A percentile compares a stretch with the other conserved stretches of the same genome.
These are phyloP conservation scores for Andrena fulva DNA, from an alignment of 2,888 invertebrate genomes.

Conservation along the genomic window DNA sequence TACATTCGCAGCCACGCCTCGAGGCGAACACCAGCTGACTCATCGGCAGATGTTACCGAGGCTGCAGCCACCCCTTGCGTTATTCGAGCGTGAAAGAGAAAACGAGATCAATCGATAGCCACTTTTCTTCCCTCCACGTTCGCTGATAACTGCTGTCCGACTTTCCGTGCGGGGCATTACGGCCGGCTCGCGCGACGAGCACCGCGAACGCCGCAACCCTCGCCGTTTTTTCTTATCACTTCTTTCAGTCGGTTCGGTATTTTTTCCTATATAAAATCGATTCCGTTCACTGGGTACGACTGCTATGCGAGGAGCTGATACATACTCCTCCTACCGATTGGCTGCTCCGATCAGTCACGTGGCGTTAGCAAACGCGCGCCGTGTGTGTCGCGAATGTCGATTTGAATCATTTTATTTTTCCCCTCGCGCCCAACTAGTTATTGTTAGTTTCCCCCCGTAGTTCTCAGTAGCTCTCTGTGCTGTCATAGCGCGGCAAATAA, in stretches of 20 bases:
- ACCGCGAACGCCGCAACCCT: not conserved
- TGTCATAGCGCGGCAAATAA: not conserved
- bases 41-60: conserved; percentile 58
- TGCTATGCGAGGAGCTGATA: not conserved
- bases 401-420: conserved; percentile 6
- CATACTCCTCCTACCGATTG: conserved; percentile 45
- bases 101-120: conserved; percentile 58
- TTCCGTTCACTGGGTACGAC: conserved; percentile 27
- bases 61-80: conserved; percentile 33
- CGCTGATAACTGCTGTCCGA: not conserved
- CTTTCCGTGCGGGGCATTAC: not conserved
- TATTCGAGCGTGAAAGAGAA: conserved; percentile 33
- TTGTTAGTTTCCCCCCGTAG: not conserved
- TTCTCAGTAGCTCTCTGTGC: no score
- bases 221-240: not conserved
- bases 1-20: conserved; percentile 60
- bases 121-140: conserved; percentile 3
- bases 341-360: conserved; percentile 60
- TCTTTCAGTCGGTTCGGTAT: not conserved
- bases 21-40: conserved; percentile 47
- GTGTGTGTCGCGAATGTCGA: conserved; percentile 9
- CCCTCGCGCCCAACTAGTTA: not conserved
- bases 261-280: conserved; percentile 18
- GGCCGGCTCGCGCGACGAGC: not conserved
- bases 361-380: conserved; percentile 45